These are phyloP conservation scores for Capreolus pygargus DNA, from an alignment of 2,113 vertebrate species.

Conservation along the genomic window DNA sequence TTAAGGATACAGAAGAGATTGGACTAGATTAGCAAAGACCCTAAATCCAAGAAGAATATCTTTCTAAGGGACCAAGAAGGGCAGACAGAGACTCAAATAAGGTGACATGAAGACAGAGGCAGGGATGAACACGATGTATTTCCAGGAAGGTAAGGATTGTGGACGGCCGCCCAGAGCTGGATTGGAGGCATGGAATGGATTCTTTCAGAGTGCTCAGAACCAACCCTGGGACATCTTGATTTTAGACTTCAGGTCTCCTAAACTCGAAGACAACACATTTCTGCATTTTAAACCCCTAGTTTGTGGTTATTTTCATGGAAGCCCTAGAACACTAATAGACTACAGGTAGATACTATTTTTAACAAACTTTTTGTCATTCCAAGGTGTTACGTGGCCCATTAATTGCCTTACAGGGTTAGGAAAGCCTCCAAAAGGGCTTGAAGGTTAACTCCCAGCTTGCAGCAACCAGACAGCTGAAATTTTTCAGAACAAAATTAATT, in stretches of 20 bases:
- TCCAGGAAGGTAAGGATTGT: not conserved
- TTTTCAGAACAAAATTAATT: not conserved
- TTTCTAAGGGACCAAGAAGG: not conserved
- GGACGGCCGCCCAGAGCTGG: accelerated
- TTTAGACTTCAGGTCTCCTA: not conserved
- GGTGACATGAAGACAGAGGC: accelerated
- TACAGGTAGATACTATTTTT: not conserved
- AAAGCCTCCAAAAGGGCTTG: not conserved
- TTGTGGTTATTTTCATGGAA: not conserved
- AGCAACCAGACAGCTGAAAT: not conserved
- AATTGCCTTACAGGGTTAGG: not conserved
- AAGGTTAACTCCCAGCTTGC: not conserved
- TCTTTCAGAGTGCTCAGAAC: not conserved
- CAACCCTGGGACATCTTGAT: not conserved
- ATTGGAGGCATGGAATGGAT: accelerated
- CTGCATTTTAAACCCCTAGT: too few species aligned
- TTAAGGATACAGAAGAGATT: not conserved
- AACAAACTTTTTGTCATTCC: not conserved
- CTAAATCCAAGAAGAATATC: not conserved
- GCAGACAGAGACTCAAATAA: not conserved
- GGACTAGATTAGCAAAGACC: not conserved
- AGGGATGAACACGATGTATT: accelerated
- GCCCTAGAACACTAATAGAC: not conserved
- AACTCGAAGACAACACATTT: accelerated
- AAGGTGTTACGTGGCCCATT: too few species aligned